Evolutionary conservation across 2,113 vertebrate species (phyloP).

Genomic region (Amazona guildingii): DNA sequence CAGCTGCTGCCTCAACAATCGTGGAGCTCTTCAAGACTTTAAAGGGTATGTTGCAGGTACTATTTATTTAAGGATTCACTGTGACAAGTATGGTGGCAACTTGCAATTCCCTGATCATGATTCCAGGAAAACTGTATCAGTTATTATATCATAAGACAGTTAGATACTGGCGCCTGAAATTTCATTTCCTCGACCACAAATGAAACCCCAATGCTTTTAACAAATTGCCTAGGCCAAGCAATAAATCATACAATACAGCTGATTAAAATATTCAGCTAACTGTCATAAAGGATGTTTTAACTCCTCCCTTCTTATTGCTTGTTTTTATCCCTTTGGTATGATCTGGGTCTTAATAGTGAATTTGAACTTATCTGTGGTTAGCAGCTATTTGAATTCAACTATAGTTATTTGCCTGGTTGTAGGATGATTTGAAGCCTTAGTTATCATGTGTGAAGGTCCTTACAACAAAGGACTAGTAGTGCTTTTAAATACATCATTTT

Average conservation of each 20-base stretch:
- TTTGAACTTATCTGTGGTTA: neutral
- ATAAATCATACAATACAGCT: neutral
- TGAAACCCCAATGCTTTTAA: neutral
- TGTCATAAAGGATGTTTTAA: neutral
- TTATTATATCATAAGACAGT: neutral
- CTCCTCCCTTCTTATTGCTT: neutral
- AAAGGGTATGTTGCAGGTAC: neutral
- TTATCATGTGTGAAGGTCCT: neutral
- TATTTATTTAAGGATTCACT: neutral
- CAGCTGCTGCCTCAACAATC: neutral
- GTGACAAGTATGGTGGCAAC: neutral
- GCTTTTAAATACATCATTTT: neutral
- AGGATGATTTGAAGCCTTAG: neutral
- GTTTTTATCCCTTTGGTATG: neutral
- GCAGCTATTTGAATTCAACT: neutral
- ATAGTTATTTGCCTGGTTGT: neutral
- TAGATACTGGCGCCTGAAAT: neutral
- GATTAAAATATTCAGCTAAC: neutral
- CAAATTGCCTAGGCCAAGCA: neutral
- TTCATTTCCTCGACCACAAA: neutral
- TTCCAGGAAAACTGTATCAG: neutral
- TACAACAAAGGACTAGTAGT: neutral
- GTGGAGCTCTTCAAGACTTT: neutral
- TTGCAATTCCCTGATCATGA: neutral
- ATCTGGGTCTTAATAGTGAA: neutral